Base-by-base conservation (phyloP, 2,797 vertebrate species). In the Muscicapa comitata region DNA sequence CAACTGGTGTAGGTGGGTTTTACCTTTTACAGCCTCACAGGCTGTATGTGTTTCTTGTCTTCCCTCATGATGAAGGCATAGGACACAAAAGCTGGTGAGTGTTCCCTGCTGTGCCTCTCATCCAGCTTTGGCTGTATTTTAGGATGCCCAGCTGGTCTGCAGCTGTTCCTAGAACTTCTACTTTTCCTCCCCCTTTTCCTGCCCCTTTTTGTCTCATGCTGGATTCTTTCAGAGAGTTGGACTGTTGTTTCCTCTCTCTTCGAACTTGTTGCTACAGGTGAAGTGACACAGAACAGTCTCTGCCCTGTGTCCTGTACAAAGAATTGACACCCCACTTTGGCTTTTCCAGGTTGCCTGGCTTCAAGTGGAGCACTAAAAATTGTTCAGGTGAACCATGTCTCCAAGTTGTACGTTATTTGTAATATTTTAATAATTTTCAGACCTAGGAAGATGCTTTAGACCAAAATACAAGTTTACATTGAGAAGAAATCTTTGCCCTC, bases 71-170 rank as follows among this genome's bases (percentile, higher is more conserved):
- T 80, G 45, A 65, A 65, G 35, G 50, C 81, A 61, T 47, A 74
- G 65, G 65, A 33, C 35, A 8, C 37, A 47, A 51, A 77, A 78
- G 35, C 54, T 90, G 66, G 11, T 55, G 33, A 4, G 7, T 35
- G 31, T 29, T 72, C 55, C 59, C 45, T 1, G 2, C 43, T 66
- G 67, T 2, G 33, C 81, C 74, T 84, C 63, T 79, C 75, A 37
- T 42, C 42, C 61, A 74, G 61, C 50, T 86, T 68, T 93, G 78
- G 75, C 28, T 59, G 5, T 42, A 10, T 68, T 86, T 90, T 54
- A 70, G 65, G 61, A 80, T 90, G 72, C 53, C n/a, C 85, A 80
- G 80, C 57, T 94, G 94, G 65, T 91, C 65, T 90, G 79, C 95
- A 96, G 89, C 82, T 95, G 93, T 80, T 85, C 45, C 47, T 33